phyloP scores from a whole-genome alignment of 2,797 vertebrate genomes.

The Fistularia tabacaria region DNA sequence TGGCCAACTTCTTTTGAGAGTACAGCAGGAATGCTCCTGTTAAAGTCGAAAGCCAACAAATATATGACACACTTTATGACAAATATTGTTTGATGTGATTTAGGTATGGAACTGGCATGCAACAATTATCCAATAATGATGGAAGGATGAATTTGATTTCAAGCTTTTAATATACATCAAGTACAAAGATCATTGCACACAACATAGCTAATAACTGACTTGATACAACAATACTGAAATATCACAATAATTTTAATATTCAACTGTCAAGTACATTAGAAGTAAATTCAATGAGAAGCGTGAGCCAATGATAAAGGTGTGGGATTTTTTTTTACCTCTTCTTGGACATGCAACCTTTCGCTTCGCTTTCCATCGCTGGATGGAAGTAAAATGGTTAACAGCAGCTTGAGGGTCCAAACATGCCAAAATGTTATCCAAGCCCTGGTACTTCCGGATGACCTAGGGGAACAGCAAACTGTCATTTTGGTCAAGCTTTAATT shows the following conservation, averaged over 20 bases:
- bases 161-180: too few relatives aligned
- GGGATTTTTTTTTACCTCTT: constrained; percentile 45
- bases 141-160: too few relatives aligned
- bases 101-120: too few relatives aligned
- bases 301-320: too few relatives aligned
- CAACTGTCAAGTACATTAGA: too few relatives aligned
- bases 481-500: neutral
- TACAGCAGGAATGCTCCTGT: constrained; percentile 84
- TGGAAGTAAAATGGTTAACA: constrained; percentile 74
- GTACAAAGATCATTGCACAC: too few relatives aligned
- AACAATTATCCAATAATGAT: too few relatives aligned
- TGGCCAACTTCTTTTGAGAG: constrained; percentile 82
- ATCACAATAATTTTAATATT: too few relatives aligned
- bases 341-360: constrained; percentile 62
- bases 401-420: constrained; percentile 79
- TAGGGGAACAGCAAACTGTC: constrained; percentile 34
- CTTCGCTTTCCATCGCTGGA: constrained; percentile 84
- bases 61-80: neutral
- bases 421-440: constrained; percentile 80
- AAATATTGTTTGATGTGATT: too few relatives aligned
- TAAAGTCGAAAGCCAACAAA: constrained; percentile 1
- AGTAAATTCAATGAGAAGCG: too few relatives aligned
- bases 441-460: constrained; percentile 85
- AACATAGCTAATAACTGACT: too few relatives aligned
- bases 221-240: too few relatives aligned